Conservation (phyloP, 2,797 vertebrate species). For the Anas flavirostris region DNA sequence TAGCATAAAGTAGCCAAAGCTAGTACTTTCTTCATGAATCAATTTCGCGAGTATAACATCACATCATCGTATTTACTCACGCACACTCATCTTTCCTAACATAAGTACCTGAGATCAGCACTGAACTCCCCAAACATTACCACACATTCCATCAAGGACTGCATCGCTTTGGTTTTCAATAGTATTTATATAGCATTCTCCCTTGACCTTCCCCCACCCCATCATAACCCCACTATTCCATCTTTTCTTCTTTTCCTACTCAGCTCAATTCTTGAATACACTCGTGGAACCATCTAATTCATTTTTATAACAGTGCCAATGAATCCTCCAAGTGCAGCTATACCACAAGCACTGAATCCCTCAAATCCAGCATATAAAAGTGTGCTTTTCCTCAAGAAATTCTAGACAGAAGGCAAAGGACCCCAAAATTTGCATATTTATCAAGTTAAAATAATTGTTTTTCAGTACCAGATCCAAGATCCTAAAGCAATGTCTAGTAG, state of each 20-base stretch:
- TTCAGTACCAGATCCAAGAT: not conserved
- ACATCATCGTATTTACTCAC: not conserved
- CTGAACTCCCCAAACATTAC: not conserved
- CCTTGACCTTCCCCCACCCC: not conserved
- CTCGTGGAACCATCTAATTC: not conserved
- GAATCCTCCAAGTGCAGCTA: not conserved
- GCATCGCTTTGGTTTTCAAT: not conserved
- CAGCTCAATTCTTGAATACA: not conserved
- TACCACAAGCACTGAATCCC: not conserved
- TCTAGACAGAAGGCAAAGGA: not conserved
- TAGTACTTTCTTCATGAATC: not conserved
- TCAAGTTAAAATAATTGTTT: not conserved
- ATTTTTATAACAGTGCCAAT: not conserved
- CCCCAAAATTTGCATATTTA: not conserved
- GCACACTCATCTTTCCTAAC: not conserved
- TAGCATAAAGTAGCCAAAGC: not conserved
- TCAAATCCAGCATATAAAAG: not conserved
- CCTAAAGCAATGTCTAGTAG: not conserved
- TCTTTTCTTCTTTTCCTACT: not conserved
- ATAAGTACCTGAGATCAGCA: not conserved
- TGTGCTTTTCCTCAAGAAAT: not conserved
- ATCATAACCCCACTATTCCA: not conserved
- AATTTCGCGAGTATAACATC: not conserved
- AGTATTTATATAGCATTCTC: not conserved
- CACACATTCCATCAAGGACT: not conserved